phyloP scores from a whole-genome alignment of 2,113 vertebrate species.

The Petrocephalus zakoni region DNA sequence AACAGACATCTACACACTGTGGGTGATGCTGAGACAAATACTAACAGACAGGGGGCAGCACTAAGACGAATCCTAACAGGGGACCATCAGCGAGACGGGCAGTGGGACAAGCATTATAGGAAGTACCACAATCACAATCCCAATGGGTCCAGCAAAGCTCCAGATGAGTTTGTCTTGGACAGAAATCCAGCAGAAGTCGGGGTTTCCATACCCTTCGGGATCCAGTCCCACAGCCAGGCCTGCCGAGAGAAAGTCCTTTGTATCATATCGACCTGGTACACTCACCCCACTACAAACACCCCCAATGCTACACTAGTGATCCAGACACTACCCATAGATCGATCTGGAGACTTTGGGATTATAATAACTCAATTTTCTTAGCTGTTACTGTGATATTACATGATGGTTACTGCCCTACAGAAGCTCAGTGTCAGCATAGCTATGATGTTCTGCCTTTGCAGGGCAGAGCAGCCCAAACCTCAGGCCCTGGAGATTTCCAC shows the following conservation, averaged over 20 bases:
- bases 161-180: constrained; percentile 95
- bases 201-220: constrained; percentile 93
- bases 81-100: neutral
- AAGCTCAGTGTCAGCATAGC: neutral
- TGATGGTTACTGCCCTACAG: neutral
- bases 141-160: constrained; percentile 93
- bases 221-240: constrained; percentile 90
- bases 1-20: neutral
- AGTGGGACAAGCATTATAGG: neutral
- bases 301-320: neutral
- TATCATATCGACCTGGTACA: neutral
- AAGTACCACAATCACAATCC: constrained; percentile 85
- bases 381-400: neutral
- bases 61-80: constrained; percentile 2
- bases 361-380: neutral
- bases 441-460: neutral
- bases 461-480: neutral
- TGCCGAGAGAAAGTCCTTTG: constrained; percentile 36
- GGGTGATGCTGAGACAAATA: neutral
- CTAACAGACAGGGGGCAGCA: neutral
- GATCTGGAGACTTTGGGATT: neutral
- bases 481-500: neutral
- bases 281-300: neutral
- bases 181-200: constrained; percentile 98
- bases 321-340: neutral